Evolutionary conservation across 2,113 vertebrate species (phyloP).

Genomic region (Mus pahari): DNA sequence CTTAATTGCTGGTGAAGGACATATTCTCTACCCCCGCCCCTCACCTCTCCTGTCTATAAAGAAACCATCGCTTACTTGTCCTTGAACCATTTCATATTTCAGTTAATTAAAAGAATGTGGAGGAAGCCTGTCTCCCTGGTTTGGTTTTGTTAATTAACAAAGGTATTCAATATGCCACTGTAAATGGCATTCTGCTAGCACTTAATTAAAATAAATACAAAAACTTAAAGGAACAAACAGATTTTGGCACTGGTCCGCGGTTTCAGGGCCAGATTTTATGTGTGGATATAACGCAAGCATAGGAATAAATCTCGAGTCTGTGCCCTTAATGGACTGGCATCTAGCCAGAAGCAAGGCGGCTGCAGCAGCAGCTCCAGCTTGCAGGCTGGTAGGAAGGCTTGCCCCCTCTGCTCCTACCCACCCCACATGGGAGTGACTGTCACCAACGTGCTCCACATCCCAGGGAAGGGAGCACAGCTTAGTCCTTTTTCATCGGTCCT

Average conservation of each 20-base stretch:
- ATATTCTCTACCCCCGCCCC: not conserved
- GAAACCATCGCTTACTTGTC: not conserved
- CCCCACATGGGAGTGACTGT: not conserved
- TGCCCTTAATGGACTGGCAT: slow-evolving; percentile 40
- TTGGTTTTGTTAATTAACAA: slow-evolving; percentile 72
- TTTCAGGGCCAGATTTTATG: slow-evolving; percentile 58
- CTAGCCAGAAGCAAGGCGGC: not conserved
- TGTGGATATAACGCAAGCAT: not conserved
- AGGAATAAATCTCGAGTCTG: slow-evolving; percentile 36
- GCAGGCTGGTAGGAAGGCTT: not conserved
- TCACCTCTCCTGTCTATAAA: not conserved
- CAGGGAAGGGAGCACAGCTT: not conserved
- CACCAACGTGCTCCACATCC: not conserved
- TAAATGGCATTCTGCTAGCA: slow-evolving; percentile 74
- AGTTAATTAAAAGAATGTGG: slow-evolving; percentile 72
- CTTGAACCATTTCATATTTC: slow-evolving; percentile 56
- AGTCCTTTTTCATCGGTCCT: not conserved
- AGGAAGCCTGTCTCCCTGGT: slow-evolving; percentile 47
- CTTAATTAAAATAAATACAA: slow-evolving; percentile 82
- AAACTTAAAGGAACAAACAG: slow-evolving; percentile 72
- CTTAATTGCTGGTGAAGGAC: not conserved
- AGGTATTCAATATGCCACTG: slow-evolving; percentile 75
- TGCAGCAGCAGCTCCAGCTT: fast-evolving
- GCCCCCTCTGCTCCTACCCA: fast-evolving
- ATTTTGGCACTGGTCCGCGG: slow-evolving; percentile 64